Percentiles rank a stretch among this genome's conserved stretches.
These are phyloP conservation scores for Caenorhabditis uteleia DNA, from an alignment of 2,888 invertebrate species.

Conservation along the genomic window DNA sequence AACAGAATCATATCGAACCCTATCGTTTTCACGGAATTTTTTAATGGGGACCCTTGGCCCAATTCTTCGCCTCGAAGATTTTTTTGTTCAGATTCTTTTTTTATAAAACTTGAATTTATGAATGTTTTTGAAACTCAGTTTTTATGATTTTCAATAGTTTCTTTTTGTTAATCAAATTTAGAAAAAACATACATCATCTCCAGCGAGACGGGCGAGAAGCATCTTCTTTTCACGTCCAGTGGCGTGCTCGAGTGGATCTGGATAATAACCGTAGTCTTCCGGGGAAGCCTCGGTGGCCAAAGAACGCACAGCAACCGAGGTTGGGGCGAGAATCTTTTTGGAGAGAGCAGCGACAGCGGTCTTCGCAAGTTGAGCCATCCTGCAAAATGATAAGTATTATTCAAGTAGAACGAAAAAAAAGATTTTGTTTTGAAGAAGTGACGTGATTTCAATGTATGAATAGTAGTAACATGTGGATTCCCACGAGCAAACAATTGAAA, in stretches of 20 bases:
- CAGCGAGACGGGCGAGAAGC: slow-evolving; percentile 83
- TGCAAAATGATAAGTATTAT: not conserved
- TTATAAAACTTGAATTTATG: not conserved
- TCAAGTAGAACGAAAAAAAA: not conserved
- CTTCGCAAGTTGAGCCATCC: slow-evolving; percentile 57
- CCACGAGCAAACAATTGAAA: too few species aligned
- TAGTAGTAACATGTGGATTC: too few species aligned
- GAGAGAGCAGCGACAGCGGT: slow-evolving; percentile 49
- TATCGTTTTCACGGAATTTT: too few species aligned
- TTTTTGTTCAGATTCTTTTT: too few species aligned
- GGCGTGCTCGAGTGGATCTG: slow-evolving; percentile 88
- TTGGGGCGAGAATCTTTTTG: slow-evolving; percentile 42
- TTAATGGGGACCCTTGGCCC: too few species aligned
- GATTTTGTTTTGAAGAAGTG: not conserved
- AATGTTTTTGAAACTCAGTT: too few species aligned
- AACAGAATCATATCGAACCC: too few species aligned
- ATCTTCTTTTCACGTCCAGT: slow-evolving; percentile 91
- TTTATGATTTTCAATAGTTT: not conserved
- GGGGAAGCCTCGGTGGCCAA: slow-evolving; percentile 66
- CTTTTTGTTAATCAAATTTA: slow-evolving; percentile 3
- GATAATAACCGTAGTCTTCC: slow-evolving; percentile 70
- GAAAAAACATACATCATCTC: slow-evolving; percentile 78
- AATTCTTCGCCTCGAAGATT: too few species aligned
- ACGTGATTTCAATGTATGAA: not conserved
- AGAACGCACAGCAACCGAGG: slow-evolving; percentile 40